Percentiles rank a stretch among this genome's conserved stretches.
Conservation (phyloP, 2,113 vertebrate genomes). For the Mesocricetus auratus region DNA sequence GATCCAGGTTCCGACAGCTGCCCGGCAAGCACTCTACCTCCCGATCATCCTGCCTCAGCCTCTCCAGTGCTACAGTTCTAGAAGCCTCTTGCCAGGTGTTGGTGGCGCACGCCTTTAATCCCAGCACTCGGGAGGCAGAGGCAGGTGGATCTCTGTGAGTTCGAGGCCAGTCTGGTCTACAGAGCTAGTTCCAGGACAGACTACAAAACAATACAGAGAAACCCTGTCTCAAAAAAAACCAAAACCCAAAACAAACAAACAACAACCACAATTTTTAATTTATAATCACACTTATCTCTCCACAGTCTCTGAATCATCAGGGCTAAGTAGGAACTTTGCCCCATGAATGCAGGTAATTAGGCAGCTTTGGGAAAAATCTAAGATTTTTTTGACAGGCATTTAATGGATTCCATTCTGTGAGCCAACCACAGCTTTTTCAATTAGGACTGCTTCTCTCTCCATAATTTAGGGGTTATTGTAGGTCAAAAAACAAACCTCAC, state of each 20-base stretch:
- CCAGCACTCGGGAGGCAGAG: too few species aligned
- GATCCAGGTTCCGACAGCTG: neutral
- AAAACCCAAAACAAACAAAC: too few species aligned
- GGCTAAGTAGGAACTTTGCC: neutral
- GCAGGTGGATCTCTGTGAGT: too few species aligned
- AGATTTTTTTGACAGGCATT: neutral
- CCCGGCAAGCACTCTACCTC: neutral
- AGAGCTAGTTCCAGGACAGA: too few species aligned
- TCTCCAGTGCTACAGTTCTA: too few species aligned
- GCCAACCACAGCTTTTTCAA: neutral
- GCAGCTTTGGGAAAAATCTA: neutral
- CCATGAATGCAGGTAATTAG: neutral
- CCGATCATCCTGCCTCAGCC: neutral
- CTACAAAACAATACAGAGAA: too few species aligned
- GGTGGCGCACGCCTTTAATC: too few species aligned
- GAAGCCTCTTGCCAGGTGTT: too few species aligned
- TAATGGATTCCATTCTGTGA: neutral
- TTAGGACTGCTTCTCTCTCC: neutral
- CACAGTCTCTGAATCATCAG: neutral
- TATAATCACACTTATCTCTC: neutral
- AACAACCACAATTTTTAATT: neutral
- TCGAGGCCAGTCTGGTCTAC: too few species aligned
- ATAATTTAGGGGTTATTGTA: neutral
- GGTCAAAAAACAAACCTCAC: neutral
- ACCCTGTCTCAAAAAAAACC: too few species aligned